A percentile compares a stretch with the other conserved stretches of the same genome.
These are phyloP conservation scores for Zootoca vivipara DNA, from an alignment of 2,113 vertebrate species.

Conservation along the genomic window DNA sequence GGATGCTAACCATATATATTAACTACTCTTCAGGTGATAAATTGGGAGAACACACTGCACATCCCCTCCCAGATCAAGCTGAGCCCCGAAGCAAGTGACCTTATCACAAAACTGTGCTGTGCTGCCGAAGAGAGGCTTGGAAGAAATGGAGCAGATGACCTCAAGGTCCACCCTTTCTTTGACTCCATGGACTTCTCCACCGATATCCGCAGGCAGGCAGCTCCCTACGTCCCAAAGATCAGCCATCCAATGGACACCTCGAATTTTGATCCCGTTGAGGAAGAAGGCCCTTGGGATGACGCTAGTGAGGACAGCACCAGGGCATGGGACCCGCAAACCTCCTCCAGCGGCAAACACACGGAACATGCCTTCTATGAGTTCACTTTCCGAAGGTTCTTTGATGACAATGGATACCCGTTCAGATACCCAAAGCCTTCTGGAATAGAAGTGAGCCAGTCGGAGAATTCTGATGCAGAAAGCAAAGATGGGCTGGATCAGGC, in stretches of 20 bases:
- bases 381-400: conserved; percentile 97
- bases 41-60: conserved; percentile 97
- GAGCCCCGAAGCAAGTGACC: conserved; percentile 90
- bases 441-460: conserved; percentile 57
- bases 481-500: conserved; percentile 73
- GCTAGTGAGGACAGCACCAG: conserved; percentile 86
- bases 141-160: conserved; percentile 89
- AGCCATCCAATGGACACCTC: conserved; percentile 98
- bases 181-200: conserved; percentile 89
- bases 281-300: conserved; percentile 89
- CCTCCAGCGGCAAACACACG: conserved; percentile 87
- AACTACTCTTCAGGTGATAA: conserved; percentile 87
- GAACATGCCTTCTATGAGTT: conserved; percentile 99
- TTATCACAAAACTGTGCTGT: conserved; percentile 93
- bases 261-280: conserved; percentile 98
- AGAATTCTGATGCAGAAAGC: conserved; percentile 59
- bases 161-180: conserved; percentile 95
- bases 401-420: conserved; percentile 95
- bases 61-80: conserved; percentile 93
- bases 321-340: conserved; percentile 86
- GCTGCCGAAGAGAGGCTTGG: conserved; percentile 91
- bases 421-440: conserved; percentile 92
- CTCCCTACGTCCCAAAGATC: conserved; percentile 94
- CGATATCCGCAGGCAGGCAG: conserved; percentile 92
- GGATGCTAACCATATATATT: neutral